Conservation (phyloP, 1,140 invertebrate species). For the Aphidius gifuensis region DNA sequence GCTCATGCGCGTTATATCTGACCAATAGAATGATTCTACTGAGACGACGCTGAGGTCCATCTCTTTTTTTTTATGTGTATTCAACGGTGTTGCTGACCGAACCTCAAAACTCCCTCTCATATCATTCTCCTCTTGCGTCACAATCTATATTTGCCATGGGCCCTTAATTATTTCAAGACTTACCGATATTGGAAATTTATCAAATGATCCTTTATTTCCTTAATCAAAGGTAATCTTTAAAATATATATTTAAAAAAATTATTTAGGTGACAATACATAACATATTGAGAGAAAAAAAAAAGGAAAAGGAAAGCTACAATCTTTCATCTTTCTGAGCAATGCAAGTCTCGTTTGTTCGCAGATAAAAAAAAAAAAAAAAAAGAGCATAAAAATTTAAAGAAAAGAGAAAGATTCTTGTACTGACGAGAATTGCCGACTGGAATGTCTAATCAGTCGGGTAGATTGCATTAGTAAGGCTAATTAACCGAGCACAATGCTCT, state of each 20-base stretch:
- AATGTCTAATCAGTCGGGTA: slow-evolving; percentile 48
- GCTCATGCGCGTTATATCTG: slow-evolving; percentile 49
- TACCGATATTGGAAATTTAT: background rate
- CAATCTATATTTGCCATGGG: background rate
- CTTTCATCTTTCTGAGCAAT: slow-evolving; percentile 12
- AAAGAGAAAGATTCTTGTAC: background rate
- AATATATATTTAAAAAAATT: no score
- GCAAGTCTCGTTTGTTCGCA: slow-evolving; percentile 19
- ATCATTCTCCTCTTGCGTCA: slow-evolving; percentile 6
- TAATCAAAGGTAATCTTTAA: no score
- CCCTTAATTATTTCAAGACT: slow-evolving; percentile 29
- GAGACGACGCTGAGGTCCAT: slow-evolving; percentile 48
- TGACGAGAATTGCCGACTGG: slow-evolving; percentile 40
- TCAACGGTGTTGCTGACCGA: slow-evolving; percentile 17
- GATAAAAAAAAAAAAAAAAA: no score
- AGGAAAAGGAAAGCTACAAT: background rate
- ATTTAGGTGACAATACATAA: no score
- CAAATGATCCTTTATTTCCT: no score
- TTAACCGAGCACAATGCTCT: slow-evolving; percentile 47
- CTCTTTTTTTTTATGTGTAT: slow-evolving; percentile 24
- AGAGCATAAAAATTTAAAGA: no score
- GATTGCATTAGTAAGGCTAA: slow-evolving; percentile 50
- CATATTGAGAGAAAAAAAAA: no score
- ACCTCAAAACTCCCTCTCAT: slow-evolving; percentile 21
- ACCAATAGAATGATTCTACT: slow-evolving; percentile 47